Evolutionary conservation across 2,113 vertebrate species (phyloP).

Genomic region (Nesospiza acunhae): DNA sequence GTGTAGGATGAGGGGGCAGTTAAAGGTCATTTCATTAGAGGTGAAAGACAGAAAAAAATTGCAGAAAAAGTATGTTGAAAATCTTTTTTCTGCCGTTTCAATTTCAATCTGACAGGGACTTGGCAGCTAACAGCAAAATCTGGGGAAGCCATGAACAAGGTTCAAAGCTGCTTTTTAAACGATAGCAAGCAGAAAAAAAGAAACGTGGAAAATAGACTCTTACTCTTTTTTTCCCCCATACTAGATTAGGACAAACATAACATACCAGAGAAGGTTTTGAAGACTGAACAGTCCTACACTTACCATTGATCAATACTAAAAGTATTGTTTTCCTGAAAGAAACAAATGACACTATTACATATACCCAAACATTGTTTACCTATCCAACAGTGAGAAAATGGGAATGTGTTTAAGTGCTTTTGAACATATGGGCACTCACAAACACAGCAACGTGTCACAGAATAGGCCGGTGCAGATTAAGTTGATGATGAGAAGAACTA

Average conservation of each 20-base stretch:
- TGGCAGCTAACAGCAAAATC: slow-evolving; percentile 71
- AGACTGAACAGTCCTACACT: not conserved
- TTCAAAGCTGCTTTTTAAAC: slow-evolving; percentile 70
- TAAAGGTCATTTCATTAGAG: slow-evolving; percentile 73
- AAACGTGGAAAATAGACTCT: slow-evolving; percentile 39
- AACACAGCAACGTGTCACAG: not conserved
- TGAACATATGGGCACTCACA: not conserved
- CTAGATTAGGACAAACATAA: slow-evolving; percentile 41
- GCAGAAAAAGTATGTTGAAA: slow-evolving; percentile 66
- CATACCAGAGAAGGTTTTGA: not conserved
- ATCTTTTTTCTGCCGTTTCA: slow-evolving; percentile 67
- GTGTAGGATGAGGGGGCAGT: slow-evolving; percentile 58
- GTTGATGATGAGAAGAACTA: not conserved
- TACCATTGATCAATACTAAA: slow-evolving; percentile 8
- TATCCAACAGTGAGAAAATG: slow-evolving; percentile 16
- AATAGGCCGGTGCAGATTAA: not conserved
- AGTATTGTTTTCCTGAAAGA: slow-evolving; percentile 21
- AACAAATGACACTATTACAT: not conserved
- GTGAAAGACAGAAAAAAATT: slow-evolving; percentile 73
- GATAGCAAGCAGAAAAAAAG: slow-evolving; percentile 57
- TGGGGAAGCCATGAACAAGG: slow-evolving; percentile 64
- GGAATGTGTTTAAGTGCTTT: slow-evolving; percentile 14
- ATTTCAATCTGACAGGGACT: slow-evolving; percentile 65
- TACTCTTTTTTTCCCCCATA: not conserved
- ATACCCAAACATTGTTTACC: slow-evolving; percentile 19